Base-by-base conservation (phyloP, 2,113 vertebrate genomes). In the Alces alces region DNA sequence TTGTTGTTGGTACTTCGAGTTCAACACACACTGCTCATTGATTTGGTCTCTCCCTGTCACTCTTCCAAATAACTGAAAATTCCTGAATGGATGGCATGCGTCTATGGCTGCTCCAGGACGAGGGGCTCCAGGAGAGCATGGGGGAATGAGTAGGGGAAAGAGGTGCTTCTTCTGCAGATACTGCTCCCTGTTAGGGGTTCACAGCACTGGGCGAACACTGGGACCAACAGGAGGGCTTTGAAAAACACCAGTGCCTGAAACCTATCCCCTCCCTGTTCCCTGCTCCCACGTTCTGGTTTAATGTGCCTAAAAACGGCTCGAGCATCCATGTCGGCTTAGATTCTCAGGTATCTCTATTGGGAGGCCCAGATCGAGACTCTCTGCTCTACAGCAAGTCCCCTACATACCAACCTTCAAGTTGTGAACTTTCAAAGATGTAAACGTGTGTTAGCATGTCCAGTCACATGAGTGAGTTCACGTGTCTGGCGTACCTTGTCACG, bases 261-360 rank as follows among this genome's bases (percentile, higher is more conserved):
- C 36, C n/a, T 17, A 2, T 6, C 47, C 23, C 43, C 8, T 54
- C 43, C 30, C 16, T 4, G 0, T 4, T 30, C 19, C 5, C 27
- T 4, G 10, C 9, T 45, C 55, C 88, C 13, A 12, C 1, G 1
- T 60, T 64, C 89, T 66, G 64, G 55, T 54, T n/a, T 61, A 21
- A 13, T 7, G 15, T 6, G 14, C n/a, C 54, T 6, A 10, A 12
- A 50, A 30, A 27, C 2, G 10, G 5, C 36, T 15, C 0, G 0
- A 54, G 43, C 7, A 4, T 58, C 8, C 2, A 0, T 14, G 9
- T 43, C 2, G 1, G 36, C 23, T 33, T 60, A 47, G 13, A 7
- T 60, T 86, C 70, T 60, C 80, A 27, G 17, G 25, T 36, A 21
- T 36, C n/a, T 12, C 12, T 90, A 2, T 4, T 10, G 15, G 21